Base-by-base conservation (phyloP, 2,888 invertebrate species). In the Drosophila anomelani region DNA sequence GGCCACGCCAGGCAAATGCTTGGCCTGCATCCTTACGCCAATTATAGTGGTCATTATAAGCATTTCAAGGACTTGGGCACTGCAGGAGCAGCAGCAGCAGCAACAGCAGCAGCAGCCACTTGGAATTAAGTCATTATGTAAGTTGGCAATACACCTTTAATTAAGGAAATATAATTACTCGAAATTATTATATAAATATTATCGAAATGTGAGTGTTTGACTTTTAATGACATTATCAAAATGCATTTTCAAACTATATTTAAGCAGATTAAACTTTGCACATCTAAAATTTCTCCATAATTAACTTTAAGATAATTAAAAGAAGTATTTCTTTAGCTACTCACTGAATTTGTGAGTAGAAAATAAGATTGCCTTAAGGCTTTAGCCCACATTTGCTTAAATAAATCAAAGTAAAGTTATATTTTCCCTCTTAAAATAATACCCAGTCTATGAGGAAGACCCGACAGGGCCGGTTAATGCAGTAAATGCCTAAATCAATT, bases 401-500 rank as follows among this genome's bases (percentile, higher is more conserved):
- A 20, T 26, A 43, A 51, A 78, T 85, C 82, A 80, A 82, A 85
- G 75, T 80, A 75, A 76, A 67, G 66, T 81, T 75, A 12, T 26
- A 29, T 4, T 41, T 23, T 23, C 9, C 15, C 59, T 32, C 53
- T 63, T 12, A 17, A 58, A 23, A n/a, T 23, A 38, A 53, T 23
- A 38, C 43, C 57, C 67, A 64, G 77, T 76, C 71, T 71, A 60
- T 77, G 73, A 44, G 49, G 55, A 61, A 71, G 47, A 51, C 66
- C 26, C 34, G 34, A 13, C 58, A 15, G 23, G 36, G 36, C 58
- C 36, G 69, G 77, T 77, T 86, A 85, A 86, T 86, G 82, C 76
- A 84, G 73, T 80, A 76, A 85, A 85, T 71, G 87, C 76, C 78
- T 86, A 84, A 88, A 85, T 86, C 82, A 85, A 85, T 85, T 88